Evolutionary conservation across 1,140 invertebrate species (phyloP), one percentile per base, ranked within the genome.

Genomic region (Latrodectus geometricus): DNA sequence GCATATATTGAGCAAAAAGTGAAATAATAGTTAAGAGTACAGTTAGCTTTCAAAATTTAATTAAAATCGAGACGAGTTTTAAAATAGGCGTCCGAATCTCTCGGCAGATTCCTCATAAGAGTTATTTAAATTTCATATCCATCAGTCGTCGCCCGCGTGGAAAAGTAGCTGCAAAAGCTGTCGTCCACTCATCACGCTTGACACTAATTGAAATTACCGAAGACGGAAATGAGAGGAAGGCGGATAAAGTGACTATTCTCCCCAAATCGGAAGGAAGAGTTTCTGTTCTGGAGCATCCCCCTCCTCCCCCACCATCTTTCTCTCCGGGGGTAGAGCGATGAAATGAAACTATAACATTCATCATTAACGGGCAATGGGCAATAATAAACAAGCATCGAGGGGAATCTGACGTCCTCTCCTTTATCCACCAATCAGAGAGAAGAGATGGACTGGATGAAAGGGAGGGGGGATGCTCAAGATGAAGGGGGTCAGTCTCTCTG

Each of bases 341-440:
- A 84, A 84, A 84, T 75, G 81, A 84, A 84, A 82, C 81, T 84
- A 85, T 85, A 77, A 85, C 83, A 85, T 85, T 77, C 66, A 85
- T 85, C 83, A 85, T 85, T 85, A 85, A 85, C 83, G 83, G 61
- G 83, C 83, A 70, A 77, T 85, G 74, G 83, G 83, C 83, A 85
- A 85, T 85, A 76, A 85, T 85, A 85, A 85, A 85, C 83, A 85
- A 85, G 83, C 65, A 20, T 54, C 20, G 74, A 50, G 72, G 83
- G 73, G 54, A 20, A 56, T 69, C 23, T 69, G 83, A 85, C 81
- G 73, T n/a, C 61, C 73, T 68, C 81, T 76, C 68, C 78, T 56
- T 76, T 68, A 84, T 84, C 73, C 73, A 74, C 81, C 81, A 84
- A 84, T 84, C 56, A 35, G 52, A 50, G 76, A 68, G 20, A 54